Percentiles rank a stretch among this genome's conserved stretches.
These are phyloP conservation scores for Aethes cnicana DNA, from an alignment of 2,888 invertebrate genomes.

Conservation along the genomic window DNA sequence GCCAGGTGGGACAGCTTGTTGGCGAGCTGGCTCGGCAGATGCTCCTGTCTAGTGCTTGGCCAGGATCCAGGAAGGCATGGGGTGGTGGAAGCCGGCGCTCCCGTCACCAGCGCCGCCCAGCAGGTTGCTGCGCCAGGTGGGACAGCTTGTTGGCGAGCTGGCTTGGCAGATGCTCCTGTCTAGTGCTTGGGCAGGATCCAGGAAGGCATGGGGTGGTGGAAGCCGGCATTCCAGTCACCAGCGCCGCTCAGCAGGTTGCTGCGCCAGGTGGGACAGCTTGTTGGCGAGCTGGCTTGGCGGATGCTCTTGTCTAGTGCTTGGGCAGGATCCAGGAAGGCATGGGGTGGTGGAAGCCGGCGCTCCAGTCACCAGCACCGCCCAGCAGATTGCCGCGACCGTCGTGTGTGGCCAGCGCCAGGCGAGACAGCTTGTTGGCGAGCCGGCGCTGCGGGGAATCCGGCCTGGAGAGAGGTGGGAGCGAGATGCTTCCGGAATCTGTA, in stretches of 20 bases:
- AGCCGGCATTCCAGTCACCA: conserved; percentile 84
- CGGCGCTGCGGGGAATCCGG: conserved; percentile 84
- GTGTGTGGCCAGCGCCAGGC: conserved; percentile 93
- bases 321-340: conserved; percentile 71
- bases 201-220: conserved; percentile 58
- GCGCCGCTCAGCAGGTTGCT: conserved; percentile 93
- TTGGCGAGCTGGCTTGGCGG: conserved; percentile 88
- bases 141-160: too few relatives aligned
- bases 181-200: too few relatives aligned
- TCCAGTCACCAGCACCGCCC: conserved; percentile 91
- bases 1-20: too few relatives aligned
- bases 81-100: too few relatives aligned
- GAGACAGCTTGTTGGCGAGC: conserved; percentile 92
- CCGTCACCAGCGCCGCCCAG: too few relatives aligned
- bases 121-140: too few relatives aligned
- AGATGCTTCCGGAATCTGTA: conserved; percentile 73
- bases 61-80: too few relatives aligned
- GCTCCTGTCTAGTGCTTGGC: too few relatives aligned
- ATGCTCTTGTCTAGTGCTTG: conserved; percentile 68
- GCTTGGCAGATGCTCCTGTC: too few relatives aligned
- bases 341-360: conserved; percentile 57
- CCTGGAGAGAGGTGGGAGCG: conserved; percentile 68
- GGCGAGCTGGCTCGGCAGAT: too few relatives aligned
- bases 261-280: conserved; percentile 91
- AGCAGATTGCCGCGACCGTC: conserved; percentile 94